These are phyloP conservation scores for Cyanoliseus patagonus DNA, from an alignment of 2,113 vertebrate genomes.

Conservation along the genomic window DNA sequence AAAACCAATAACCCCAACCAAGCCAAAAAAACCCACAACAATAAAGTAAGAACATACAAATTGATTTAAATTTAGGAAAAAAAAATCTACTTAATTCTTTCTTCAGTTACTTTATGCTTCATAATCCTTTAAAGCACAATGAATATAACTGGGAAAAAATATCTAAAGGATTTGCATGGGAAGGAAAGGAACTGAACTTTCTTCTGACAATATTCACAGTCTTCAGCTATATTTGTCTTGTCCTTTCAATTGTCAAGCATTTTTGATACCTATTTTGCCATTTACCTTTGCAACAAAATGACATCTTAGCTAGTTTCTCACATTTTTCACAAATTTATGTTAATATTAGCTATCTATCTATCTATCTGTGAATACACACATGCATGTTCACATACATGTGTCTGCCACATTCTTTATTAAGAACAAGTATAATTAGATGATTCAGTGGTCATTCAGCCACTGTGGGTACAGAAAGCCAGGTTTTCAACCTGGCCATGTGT, in stretches of 20 bases:
- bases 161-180: background rate
- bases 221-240: background rate
- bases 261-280: background rate
- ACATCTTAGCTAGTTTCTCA: background rate
- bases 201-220: background rate
- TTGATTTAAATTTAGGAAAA: background rate
- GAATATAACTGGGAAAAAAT: background rate
- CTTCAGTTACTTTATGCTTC: background rate
- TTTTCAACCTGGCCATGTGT: background rate
- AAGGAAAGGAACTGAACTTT: background rate
- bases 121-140: background rate
- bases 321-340: background rate
- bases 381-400: background rate
- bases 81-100: background rate
- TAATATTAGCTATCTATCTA: background rate
- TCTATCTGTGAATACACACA: background rate
- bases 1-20: background rate
- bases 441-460: background rate
- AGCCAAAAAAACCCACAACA: accelerated
- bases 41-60: accelerated
- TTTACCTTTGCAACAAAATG: background rate
- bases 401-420: background rate
- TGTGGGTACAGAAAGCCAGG: background rate
- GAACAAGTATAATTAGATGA: background rate
- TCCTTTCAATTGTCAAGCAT: background rate